Base-by-base conservation (phyloP, 2,888 invertebrate species). In the Ethmia dodecea region DNA sequence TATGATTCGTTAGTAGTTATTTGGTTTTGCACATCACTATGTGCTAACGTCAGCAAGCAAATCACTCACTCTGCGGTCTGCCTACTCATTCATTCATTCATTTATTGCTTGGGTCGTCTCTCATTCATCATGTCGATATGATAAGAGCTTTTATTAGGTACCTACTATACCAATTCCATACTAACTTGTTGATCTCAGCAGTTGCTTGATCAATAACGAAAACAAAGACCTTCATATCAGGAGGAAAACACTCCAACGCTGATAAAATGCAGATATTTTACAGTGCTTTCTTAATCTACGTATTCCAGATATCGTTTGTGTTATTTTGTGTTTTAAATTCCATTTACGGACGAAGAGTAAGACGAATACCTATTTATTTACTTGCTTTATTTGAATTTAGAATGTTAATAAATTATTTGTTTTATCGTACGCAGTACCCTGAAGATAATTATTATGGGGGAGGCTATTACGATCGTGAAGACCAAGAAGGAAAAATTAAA, bases 381-480 rank as follows among this genome's bases (percentile, higher is more conserved):
- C 8, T n/a, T 2, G n/a, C 6, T 11, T 12, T 26, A 12, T 31
- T 29, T 29, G 18, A 26, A 35, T 32, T 37, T 38, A 13, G 30
- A 35, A 29, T 6, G 35, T 31, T 37, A 24, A 4, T 13, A 29
- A 13, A 13, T 13, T 14, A 13, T 25, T 24, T 42, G 33, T 38
- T 31, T 42, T 46, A 18, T 42, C 34, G 36, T 36, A 38, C 32
- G 20, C 58, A 80, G 77, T 71, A 64, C 49, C 59, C 63, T 4
- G 69, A 65, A 38, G 67, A 72, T 40, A 59, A 56, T 3, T 76
- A 60, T 40, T 74, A 66, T 49, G 58, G 70, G 8, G 56, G 57
- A 16, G 60, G 58, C 27, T 77, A 61, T 45, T 69, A 54, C 28
- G 56, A 52, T 13, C 38, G 39, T 9, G 42, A 47, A 15, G 30